Conservation (phyloP, 2,888 invertebrate genomes). For the Orthosia incerta region DNA sequence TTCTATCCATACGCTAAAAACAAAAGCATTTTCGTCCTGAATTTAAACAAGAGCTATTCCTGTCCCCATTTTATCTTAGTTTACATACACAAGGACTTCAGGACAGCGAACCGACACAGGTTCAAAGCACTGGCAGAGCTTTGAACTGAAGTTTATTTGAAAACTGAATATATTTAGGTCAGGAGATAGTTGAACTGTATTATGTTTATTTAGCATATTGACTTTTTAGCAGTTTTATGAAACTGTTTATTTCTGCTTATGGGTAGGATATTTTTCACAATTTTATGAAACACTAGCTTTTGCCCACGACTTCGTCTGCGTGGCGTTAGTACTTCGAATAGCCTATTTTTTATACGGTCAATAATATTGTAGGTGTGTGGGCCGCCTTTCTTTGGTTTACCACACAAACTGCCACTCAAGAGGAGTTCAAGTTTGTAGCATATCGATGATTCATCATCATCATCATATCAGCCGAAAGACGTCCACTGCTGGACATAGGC, state of each 20-base stretch:
- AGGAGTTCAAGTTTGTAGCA: too few relatives aligned
- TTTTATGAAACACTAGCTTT: not conserved
- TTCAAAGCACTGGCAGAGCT: conserved; percentile 28
- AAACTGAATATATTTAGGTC: conserved; percentile 35
- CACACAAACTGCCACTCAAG: too few relatives aligned
- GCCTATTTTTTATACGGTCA: too few relatives aligned
- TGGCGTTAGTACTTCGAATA: too few relatives aligned
- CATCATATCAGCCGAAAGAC: too few relatives aligned
- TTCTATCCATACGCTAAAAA: not conserved
- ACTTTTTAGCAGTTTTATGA: not conserved
- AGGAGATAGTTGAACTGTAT: conserved; percentile 21
- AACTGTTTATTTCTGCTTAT: too few relatives aligned
- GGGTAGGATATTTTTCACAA: not conserved
- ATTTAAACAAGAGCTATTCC: conserved; percentile 6
- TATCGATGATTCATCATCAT: too few relatives aligned
- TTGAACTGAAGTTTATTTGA: conserved; percentile 31
- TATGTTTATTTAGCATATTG: not conserved
- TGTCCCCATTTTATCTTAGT: conserved; percentile 8
- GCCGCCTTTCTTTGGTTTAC: too few relatives aligned
- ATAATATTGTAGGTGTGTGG: too few relatives aligned
- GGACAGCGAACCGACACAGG: conserved; percentile 32
- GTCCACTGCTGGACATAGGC: too few relatives aligned
- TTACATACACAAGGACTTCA: conserved; percentile 46
- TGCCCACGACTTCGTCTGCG: too few relatives aligned
- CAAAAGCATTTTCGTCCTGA: conserved; percentile 2